Evolutionary conservation across 2,888 invertebrate genomes (phyloP).

Genomic region (Nemurella pictetii): DNA sequence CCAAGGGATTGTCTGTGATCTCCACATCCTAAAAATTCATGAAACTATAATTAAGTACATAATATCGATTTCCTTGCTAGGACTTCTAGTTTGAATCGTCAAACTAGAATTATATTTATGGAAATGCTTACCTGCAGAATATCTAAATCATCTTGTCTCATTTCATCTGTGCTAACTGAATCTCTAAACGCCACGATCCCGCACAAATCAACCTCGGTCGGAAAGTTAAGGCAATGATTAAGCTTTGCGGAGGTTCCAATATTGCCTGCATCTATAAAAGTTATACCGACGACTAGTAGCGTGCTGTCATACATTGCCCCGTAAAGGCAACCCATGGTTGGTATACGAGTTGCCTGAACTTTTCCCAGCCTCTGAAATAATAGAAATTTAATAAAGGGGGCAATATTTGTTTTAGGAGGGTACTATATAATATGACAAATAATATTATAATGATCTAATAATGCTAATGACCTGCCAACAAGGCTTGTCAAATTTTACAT

Average conservation of each 20-base stretch:
- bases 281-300: conserved; percentile 63
- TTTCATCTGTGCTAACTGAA: conserved; percentile 32
- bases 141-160: conserved; percentile 18
- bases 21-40: conserved; percentile 39
- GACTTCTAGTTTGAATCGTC: too few species aligned
- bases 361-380: conserved; percentile 67
- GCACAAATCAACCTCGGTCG: conserved; percentile 76
- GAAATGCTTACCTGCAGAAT: conserved; percentile 32
- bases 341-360: conserved; percentile 59
- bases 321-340: conserved; percentile 68
- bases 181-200: conserved; percentile 71
- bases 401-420: too few species aligned
- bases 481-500: conserved; percentile 48
- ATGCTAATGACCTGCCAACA: too few species aligned
- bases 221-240: conserved; percentile 66
- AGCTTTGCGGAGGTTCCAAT: conserved; percentile 56
- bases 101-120: too few species aligned
- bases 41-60: too few species aligned
- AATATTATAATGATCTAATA: too few species aligned
- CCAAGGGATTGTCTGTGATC: conserved; percentile 62
- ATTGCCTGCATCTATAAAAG: conserved; percentile 53
- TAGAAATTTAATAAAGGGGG: too few species aligned
- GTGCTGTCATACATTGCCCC: conserved; percentile 75
- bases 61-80: too few species aligned
- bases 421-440: too few species aligned